Base-by-base conservation (phyloP, 2,888 invertebrate genomes). In the Clitarchus hookeri region DNA sequence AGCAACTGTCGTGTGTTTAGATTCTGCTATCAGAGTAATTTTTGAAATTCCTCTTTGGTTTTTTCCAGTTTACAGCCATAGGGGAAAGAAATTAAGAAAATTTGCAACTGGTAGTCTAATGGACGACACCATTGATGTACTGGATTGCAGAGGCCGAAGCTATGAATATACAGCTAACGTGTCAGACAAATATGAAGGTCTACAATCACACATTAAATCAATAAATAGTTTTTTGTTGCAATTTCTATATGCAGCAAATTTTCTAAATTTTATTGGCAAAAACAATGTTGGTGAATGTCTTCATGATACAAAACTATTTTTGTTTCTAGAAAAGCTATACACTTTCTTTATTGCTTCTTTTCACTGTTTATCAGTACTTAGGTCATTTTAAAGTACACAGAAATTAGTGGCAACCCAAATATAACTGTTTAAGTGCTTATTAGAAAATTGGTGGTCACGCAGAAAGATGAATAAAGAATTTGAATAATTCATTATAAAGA, bases 121-220 rank as follows among this genome's bases (percentile, higher is more conserved):
- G 36, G 27, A 82, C 82, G 25, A 36, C 26, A 12, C 82, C 13
- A 8, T 82, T 44, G 27, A 82, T 82, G n/a, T 27, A 12, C 82
- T 25, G 82, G 82, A 36, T 44, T 82, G 82, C 82, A 6, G 79
- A n/a, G 82, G 82, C 23, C 82, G 27, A 19, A 82, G 82, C 27
- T 82, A 27, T 82, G 82, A 82, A 16, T 36, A 82, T 11, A 0
- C 82, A 82, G 36, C 4, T 13, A 82, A 82, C 82, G 25, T 82
- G 82, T 36, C 82, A 82, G 82, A 27, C 12, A 82, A 82, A 27
- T 82, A 27, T 36, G 82, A 82, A 23, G 82, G 82, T 23, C 27
- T 82, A 26, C 82, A 82, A 82, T 8, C 82, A 13, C 82, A 82
- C 82, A 82, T 36, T 82, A 82, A 82, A 82, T 82, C 82, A 27